Evolutionary conservation across 2,888 invertebrate species (phyloP).

Genomic region (Sesia bembeciformis): DNA sequence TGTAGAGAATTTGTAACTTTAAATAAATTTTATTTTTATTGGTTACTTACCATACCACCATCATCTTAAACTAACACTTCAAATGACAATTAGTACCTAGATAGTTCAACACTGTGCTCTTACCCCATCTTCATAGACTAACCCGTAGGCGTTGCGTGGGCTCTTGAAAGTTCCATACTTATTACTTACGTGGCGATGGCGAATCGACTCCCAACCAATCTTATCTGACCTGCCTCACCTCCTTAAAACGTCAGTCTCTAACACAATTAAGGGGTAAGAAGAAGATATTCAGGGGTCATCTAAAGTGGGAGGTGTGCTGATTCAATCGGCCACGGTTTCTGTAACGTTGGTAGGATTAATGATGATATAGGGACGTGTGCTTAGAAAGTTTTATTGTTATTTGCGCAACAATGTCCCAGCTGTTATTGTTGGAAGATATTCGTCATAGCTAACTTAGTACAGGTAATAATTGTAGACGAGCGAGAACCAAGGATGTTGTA

Average conservation of each 20-base stretch:
- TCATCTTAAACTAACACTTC: too few species aligned
- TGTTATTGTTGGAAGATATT: not conserved
- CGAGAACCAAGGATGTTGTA: too few species aligned
- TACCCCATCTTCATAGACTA: constrained; percentile 32
- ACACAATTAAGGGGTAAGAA: constrained; percentile 2
- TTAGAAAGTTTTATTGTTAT: constrained; percentile 14
- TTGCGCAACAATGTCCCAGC: constrained; percentile 1
- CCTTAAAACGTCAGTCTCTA: constrained; percentile 4
- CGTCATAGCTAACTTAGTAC: not conserved
- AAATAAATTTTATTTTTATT: too few species aligned
- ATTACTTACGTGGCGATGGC: constrained; percentile 50
- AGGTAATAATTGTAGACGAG: not conserved
- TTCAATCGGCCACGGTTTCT: constrained; percentile 51
- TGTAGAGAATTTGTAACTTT: too few species aligned
- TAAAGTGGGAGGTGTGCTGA: constrained; percentile 33
- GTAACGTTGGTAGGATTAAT: constrained; percentile 48
- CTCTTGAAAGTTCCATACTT: constrained; percentile 56
- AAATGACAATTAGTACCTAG: not conserved
- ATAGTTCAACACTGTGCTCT: constrained; percentile 9
- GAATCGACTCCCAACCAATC: constrained; percentile 37
- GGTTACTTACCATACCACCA: too few species aligned
- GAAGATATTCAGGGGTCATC: constrained; percentile 17
- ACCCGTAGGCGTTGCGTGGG: constrained; percentile 62
- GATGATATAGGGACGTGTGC: constrained; percentile 46
- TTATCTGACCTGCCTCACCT: constrained; percentile 18